Percentiles rank a stretch among this genome's conserved stretches.
Conservation (phyloP, 2,888 invertebrate genomes). For the Caenorhabditis becei region DNA sequence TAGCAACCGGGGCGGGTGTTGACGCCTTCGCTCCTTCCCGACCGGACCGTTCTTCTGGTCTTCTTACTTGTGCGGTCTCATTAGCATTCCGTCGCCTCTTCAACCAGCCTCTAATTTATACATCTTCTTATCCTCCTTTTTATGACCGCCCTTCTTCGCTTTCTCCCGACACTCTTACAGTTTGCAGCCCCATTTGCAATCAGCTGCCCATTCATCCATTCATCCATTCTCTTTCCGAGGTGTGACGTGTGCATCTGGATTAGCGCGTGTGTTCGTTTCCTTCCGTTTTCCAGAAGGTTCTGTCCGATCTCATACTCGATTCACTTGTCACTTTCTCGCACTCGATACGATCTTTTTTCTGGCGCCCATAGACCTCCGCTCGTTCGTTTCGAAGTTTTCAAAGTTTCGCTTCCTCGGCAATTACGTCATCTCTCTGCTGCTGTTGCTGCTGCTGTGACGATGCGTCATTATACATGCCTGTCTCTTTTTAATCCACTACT, state of each 20-base stretch:
- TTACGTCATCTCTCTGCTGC: slow-evolving; percentile 35
- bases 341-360: slow-evolving; percentile 46
- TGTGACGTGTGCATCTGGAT: not conserved
- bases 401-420: slow-evolving; percentile 40
- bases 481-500: slow-evolving; percentile 46
- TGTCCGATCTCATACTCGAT: not conserved
- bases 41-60: slow-evolving; percentile 1
- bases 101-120: slow-evolving; percentile 56
- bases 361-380: no score
- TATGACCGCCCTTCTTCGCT: slow-evolving; percentile 35
- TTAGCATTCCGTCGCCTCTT: slow-evolving; percentile 39
- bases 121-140: slow-evolving; percentile 50
- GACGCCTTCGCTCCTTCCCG: slow-evolving; percentile 21
- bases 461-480: slow-evolving; percentile 48
- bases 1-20: slow-evolving; percentile 19
- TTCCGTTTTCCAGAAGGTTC: slow-evolving; percentile 6
- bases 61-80: slow-evolving; percentile 25
- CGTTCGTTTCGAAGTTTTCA: slow-evolving; percentile 12
- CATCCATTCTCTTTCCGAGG: slow-evolving; percentile 29
- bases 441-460: slow-evolving; percentile 3
- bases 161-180: slow-evolving; percentile 21
- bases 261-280: slow-evolving; percentile 16
- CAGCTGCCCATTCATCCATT: slow-evolving; percentile 55
- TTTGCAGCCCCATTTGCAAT: slow-evolving; percentile 50
- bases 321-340: slow-evolving; percentile 43